Conservation (phyloP, 2,888 invertebrate species). For the Fragum whitleyi region DNA sequence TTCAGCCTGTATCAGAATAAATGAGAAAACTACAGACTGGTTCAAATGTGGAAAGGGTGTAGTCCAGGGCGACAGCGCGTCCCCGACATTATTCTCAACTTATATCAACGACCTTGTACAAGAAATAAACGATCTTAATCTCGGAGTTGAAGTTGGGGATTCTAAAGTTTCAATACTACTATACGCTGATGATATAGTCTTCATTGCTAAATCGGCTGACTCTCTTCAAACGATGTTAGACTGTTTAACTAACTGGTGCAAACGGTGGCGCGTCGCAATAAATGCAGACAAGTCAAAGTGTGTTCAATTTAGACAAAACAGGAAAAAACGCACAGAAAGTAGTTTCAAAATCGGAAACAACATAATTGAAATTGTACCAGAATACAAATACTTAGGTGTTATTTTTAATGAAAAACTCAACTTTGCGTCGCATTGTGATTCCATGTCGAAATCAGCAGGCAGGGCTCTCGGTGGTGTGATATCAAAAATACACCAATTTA, state of each 20-base stretch:
- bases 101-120: slow-evolving; percentile 38
- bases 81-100: slow-evolving; percentile 45
- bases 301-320: slow-evolving; percentile 35
- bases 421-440: slow-evolving; percentile 12
- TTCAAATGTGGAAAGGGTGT: slow-evolving; percentile 29
- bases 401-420: slow-evolving; percentile 38
- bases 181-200: slow-evolving; percentile 46
- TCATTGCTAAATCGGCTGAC: slow-evolving; percentile 24
- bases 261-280: slow-evolving; percentile 34
- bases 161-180: slow-evolving; percentile 28
- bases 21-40: slow-evolving; percentile 41
- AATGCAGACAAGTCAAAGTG: slow-evolving; percentile 36
- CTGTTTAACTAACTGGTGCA: slow-evolving; percentile 40
- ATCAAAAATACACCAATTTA: slow-evolving; percentile 32
- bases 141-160: slow-evolving; percentile 29
- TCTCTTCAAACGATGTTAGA: slow-evolving; percentile 41
- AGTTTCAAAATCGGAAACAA: slow-evolving; percentile 45
- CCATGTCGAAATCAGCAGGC: slow-evolving; percentile 25
- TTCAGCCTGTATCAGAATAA: slow-evolving; percentile 25
- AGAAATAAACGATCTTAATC: slow-evolving; percentile 36
- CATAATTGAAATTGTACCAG: slow-evolving; percentile 26
- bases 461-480: slow-evolving; percentile 40
- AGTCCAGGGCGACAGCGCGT: slow-evolving; percentile 35
- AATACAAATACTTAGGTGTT: slow-evolving; percentile 55
- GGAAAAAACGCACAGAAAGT: slow-evolving; percentile 9